Base-by-base conservation (phyloP, 1,140 invertebrate species). In the Bombus sibiricus region DNA sequence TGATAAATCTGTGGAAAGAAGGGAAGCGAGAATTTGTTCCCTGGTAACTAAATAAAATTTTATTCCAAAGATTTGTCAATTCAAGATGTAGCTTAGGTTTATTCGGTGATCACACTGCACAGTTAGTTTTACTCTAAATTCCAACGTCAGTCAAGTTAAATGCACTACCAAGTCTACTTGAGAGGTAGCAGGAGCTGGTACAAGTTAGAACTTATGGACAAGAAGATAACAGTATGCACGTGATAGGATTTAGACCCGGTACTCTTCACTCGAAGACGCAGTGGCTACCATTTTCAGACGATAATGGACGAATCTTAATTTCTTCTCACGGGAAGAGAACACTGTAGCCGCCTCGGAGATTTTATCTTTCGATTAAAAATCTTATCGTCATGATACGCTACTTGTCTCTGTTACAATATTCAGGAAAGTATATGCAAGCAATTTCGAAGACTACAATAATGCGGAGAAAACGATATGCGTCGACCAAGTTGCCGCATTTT, bases 101-200 rank as follows among this genome's bases (percentile, higher is more conserved):
- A 25, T 18, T 59, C 28, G 9, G 1, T 59, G 13, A 15, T 12
- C 34, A 9, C 3, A 15, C 9, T 25, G 32, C 13, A 37, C 32
- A 39, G 9, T 3, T 28, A 34, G 22, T 10, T 37, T 59, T 18
- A 12, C 34, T 59, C 12, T 22, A n/a, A 39, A 34, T 76, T 37
- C 22, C 47, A 57, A 59, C 15, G 34, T 15, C 74, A 76, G 39
- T 76, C 59, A 39, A 59, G 53, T 53, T 76, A 39, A 59, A 76
- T 59, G 74, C 25, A 76, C 34, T 59, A 37, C 3, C 53, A 76
- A 59, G 59, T 76, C 74, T 59, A 76, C 25, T 76, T 59, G 74
- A 76, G 37, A 76, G 74, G 34, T 39, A 39, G 47, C 53, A 59
- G 74, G 18, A 76, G 34, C 32, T 28, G 25, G 32, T 57, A 28